Evolutionary conservation across 2,888 invertebrate species (phyloP).

Genomic region (Cephus sareptanus): DNA sequence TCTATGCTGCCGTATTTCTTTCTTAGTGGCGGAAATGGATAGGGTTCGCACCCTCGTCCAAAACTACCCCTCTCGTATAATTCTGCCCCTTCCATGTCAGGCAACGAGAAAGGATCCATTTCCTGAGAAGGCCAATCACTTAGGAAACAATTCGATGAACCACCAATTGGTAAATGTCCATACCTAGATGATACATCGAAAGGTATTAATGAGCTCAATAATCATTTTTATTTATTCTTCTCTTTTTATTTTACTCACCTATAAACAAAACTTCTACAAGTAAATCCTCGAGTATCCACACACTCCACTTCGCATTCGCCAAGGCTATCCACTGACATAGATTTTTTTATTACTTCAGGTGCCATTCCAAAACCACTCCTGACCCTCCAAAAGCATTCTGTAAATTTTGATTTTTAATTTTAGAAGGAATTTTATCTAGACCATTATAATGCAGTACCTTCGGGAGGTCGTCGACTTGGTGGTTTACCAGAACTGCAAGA

Average conservation of each 20-base stretch:
- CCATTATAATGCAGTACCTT: constrained; percentile 38
- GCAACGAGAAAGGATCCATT: constrained; percentile 71
- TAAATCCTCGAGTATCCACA: constrained; percentile 77
- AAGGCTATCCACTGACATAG: constrained; percentile 73
- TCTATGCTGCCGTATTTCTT: neutral
- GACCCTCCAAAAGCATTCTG: constrained; percentile 88
- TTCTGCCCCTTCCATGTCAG: constrained; percentile 75
- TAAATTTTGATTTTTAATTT: constrained; percentile 9
- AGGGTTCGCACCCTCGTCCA: constrained; percentile 84
- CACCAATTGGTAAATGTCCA: constrained; percentile 60
- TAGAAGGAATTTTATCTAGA: constrained; percentile 1
- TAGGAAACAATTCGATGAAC: constrained; percentile 80
- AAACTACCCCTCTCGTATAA: constrained; percentile 85
- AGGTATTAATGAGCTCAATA: neutral
- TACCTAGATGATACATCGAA: neutral
- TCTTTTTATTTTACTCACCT: constrained; percentile 69
- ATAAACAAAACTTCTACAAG: constrained; percentile 84
- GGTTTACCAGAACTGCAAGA: constrained; percentile 61
- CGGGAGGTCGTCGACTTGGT: constrained; percentile 33
- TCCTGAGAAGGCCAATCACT: constrained; percentile 80
- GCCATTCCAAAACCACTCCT: constrained; percentile 79
- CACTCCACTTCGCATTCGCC: constrained; percentile 87
- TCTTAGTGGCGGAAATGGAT: constrained; percentile 62
- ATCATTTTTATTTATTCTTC: neutral
- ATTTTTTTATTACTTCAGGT: constrained; percentile 73